Evolutionary conservation across 23 tunicate genomes (phyloP).

Genomic region (Oikopleura vanhoeffeni): DNA sequence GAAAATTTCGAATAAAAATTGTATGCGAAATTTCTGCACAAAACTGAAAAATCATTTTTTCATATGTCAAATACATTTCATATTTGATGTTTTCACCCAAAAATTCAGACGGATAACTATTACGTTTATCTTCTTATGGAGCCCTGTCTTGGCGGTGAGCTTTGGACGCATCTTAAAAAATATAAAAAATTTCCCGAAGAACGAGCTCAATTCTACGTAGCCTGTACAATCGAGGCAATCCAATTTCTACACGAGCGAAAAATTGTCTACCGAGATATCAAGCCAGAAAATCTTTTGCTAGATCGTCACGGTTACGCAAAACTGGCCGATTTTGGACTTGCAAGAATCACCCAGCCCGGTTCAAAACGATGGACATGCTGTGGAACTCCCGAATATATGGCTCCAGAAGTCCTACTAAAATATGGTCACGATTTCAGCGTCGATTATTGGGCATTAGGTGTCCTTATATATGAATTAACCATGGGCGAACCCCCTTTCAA

Average conservation of each 20-base stretch:
- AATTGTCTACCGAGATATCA: constrained; percentile 41
- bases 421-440: not conserved
- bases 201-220: constrained; percentile 9
- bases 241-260: not conserved
- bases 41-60: no score
- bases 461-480: not conserved
- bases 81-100: no score
- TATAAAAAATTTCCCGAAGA: not conserved
- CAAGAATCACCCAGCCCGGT: constrained; percentile 29
- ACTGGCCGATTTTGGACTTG: constrained; percentile 92
- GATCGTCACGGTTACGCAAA: constrained; percentile 79
- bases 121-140: not conserved
- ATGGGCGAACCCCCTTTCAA: constrained; percentile 1
- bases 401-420: not conserved
- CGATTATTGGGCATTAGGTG: constrained; percentile 6
- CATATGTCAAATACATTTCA: no score
- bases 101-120: not conserved
- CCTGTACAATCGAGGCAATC: not conserved
- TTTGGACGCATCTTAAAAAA: constrained; percentile 1
- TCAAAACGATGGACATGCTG: not conserved
- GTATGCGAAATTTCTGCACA: no score
- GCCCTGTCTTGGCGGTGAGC: not conserved
- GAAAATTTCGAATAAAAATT: no score
- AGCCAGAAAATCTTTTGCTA: constrained; percentile 82
- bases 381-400: constrained; percentile 12